Conservation (phyloP, 2,888 invertebrate genomes). For the Alloplasta piceator region DNA sequence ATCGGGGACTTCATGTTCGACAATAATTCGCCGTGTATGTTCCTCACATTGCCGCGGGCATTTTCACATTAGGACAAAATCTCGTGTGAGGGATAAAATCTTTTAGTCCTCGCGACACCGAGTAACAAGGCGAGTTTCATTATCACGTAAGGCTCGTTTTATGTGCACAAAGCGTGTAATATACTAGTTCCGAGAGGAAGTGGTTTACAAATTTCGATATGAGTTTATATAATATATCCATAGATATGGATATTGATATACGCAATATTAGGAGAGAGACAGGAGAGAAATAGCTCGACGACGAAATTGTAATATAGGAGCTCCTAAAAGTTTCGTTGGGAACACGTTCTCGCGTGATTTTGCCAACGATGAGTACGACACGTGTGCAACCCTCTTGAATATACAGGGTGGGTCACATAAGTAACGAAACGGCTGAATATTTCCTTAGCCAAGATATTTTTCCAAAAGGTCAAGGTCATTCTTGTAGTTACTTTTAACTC, state of each 20-base stretch:
- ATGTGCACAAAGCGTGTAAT: background rate
- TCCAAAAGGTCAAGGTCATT: no score
- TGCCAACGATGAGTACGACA: conserved; percentile 10
- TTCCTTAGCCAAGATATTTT: no score
- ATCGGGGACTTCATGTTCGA: background rate
- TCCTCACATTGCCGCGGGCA: background rate
- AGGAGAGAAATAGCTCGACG: conserved; percentile 21
- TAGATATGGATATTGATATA: background rate
- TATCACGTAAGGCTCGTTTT: conserved; percentile 33
- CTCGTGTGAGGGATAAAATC: conserved; percentile 9
- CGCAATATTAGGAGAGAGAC: conserved; percentile 3
- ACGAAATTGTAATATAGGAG: conserved; percentile 43
- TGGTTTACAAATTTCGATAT: conserved; percentile 46
- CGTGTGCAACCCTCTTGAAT: background rate
- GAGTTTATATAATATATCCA: background rate
- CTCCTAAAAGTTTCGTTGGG: conserved; percentile 41
- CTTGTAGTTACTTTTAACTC: no score
- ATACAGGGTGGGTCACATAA: no score
- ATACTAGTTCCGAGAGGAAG: conserved; percentile 20
- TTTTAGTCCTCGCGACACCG: background rate
- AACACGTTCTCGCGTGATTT: conserved; percentile 38
- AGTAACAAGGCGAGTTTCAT: conserved; percentile 17
- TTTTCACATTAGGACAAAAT: background rate
- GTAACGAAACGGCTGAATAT: no score
- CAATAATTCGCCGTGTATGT: background rate